Percentiles rank a stretch among this genome's conserved stretches.
Conservation (phyloP, 2,113 vertebrate genomes). For the Brachirus orientalis region DNA sequence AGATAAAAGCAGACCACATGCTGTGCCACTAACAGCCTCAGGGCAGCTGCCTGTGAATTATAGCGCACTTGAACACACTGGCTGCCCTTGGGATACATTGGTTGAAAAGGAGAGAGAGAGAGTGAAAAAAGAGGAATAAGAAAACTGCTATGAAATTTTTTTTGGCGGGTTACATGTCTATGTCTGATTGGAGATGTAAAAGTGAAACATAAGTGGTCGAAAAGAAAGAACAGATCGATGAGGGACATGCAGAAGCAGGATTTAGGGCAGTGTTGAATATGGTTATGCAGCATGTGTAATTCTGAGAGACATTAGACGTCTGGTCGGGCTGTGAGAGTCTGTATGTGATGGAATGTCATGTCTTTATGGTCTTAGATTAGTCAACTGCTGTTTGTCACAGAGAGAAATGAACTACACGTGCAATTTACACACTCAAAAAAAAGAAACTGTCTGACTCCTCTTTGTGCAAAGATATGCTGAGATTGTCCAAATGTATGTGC, state of each 20-base stretch:
- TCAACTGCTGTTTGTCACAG: not conserved
- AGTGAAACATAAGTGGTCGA: constrained; percentile 61
- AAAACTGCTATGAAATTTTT: constrained; percentile 17
- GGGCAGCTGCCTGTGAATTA: constrained; percentile 67
- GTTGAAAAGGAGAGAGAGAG: constrained; percentile 46
- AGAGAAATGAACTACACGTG: too few species aligned
- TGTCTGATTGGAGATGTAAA: constrained; percentile 69
- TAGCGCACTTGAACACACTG: constrained; percentile 47
- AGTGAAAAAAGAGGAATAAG: not conserved
- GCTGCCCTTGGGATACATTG: constrained; percentile 51
- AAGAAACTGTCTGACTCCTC: too few species aligned
- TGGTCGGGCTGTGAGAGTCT: constrained; percentile 11
- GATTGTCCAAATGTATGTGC: not conserved
- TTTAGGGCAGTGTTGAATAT: not conserved
- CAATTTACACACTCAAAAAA: too few species aligned
- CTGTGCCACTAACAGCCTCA: constrained; percentile 69
- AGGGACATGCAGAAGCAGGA: constrained; percentile 17
- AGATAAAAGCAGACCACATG: constrained; percentile 83
- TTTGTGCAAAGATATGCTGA: constrained; percentile 33
- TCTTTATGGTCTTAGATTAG: not conserved
- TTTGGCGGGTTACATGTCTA: constrained; percentile 61
- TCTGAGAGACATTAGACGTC: constrained; percentile 59
- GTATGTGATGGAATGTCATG: constrained; percentile 3
- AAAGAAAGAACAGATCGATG: constrained; percentile 55
- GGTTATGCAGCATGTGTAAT: constrained; percentile 61